phyloP scores from a whole-genome alignment of 2,113 vertebrate genomes.

The Heterotilapia buettikoferi region DNA sequence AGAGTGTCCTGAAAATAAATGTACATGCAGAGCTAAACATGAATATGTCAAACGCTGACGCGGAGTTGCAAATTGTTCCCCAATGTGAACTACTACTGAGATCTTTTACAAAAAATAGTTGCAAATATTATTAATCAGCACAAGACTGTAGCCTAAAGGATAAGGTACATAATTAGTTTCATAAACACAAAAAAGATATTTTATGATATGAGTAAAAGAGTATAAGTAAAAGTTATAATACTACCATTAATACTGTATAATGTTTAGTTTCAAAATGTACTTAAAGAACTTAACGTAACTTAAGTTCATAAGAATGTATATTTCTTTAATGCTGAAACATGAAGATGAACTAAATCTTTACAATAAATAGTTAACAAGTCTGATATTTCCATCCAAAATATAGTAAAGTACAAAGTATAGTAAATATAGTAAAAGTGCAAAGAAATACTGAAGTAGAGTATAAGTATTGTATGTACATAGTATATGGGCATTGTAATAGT shows the following conservation, averaged over 20 bases:
- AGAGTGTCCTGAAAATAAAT: neutral
- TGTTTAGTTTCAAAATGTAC: neutral
- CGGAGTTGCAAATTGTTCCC: neutral
- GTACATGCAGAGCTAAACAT: neutral
- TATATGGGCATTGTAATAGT: neutral
- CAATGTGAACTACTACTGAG: neutral
- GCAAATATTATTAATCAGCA: neutral
- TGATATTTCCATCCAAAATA: neutral
- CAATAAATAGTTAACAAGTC: neutral
- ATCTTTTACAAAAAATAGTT: neutral
- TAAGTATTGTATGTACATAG: neutral
- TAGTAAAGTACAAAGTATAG: neutral
- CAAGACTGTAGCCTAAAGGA: neutral
- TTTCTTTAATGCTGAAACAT: neutral
- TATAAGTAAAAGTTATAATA: neutral
- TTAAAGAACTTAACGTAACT: neutral
- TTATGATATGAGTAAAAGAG: neutral
- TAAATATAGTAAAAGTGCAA: neutral
- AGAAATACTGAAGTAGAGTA: neutral
- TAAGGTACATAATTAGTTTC: rapidly evolving
- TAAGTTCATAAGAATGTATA: neutral
- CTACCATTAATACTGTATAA: neutral
- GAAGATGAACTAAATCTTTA: neutral
- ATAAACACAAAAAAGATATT: neutral
- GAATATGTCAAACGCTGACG: rapidly evolving